Evolutionary conservation across 92 coral and sea anemone species (phyloP).

Genomic region (Porites divaricata): DNA sequence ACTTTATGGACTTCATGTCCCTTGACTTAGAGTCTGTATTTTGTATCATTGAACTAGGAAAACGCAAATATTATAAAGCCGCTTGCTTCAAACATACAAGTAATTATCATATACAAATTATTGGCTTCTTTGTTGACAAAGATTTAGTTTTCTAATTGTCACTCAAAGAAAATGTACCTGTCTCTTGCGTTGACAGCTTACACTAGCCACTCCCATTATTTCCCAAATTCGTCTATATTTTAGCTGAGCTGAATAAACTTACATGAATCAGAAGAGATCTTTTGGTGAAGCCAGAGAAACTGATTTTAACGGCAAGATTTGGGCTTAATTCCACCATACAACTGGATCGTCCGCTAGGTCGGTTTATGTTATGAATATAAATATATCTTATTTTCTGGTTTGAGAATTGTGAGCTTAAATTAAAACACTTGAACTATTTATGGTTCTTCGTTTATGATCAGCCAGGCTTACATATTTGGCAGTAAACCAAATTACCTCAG

Average conservation of each 20-base stretch:
- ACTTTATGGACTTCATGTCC: background rate
- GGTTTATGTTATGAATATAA: conserved; percentile 8
- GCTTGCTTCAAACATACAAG: conserved; percentile 3
- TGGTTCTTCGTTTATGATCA: background rate
- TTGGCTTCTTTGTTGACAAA: background rate
- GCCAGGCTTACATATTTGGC: background rate
- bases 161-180: background rate
- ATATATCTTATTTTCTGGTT: conserved; percentile 22
- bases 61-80: background rate
- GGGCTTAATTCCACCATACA: background rate
- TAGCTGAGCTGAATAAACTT: background rate
- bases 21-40: background rate
- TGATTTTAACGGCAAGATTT: background rate
- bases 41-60: background rate
- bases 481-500: background rate
- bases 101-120: conserved; percentile 16
- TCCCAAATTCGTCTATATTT: background rate
- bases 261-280: background rate
- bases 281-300: background rate
- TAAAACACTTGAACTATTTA: background rate
- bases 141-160: conserved; percentile 9
- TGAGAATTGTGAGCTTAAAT: background rate
- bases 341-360: background rate
- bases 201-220: background rate
- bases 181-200: conserved; percentile 16